Percentiles rank a stretch among this genome's conserved stretches.
Conservation (phyloP, 2,888 invertebrate species). For the Limnephilus auricula region DNA sequence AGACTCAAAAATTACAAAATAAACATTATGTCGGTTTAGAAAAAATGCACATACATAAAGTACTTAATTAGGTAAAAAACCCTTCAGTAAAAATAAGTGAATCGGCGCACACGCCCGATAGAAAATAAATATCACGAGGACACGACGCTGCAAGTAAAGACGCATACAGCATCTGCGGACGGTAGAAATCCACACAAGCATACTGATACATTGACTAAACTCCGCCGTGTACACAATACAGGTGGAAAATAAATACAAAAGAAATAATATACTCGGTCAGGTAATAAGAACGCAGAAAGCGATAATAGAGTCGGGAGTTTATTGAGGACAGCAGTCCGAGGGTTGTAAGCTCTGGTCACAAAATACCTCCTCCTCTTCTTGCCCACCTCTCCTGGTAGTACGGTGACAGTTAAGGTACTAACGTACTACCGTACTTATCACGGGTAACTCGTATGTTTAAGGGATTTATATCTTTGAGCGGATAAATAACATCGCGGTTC, state of each 20-base stretch:
- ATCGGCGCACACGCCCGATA: conserved; percentile 49
- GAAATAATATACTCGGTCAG: conserved; percentile 63
- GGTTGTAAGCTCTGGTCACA: conserved; percentile 53
- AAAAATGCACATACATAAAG: not conserved
- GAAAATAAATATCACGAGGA: conserved; percentile 45
- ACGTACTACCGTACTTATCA: conserved; percentile 62
- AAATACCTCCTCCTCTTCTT: conserved; percentile 47
- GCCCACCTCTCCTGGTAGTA: conserved; percentile 54
- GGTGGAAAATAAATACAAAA: conserved; percentile 63
- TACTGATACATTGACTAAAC: conserved; percentile 56
- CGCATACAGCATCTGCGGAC: conserved; percentile 50
- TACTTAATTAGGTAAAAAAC: not conserved
- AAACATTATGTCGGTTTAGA: not conserved
- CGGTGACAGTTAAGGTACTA: conserved; percentile 62
- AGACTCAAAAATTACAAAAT: no score
- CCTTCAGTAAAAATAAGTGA: not conserved
- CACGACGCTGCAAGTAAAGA: conserved; percentile 59
- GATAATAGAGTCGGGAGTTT: conserved; percentile 66
- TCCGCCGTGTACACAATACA: conserved; percentile 50
- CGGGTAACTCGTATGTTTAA: conserved; percentile 59
- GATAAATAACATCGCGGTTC: conserved; percentile 57
- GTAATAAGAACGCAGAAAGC: conserved; percentile 66
- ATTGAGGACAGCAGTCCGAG: conserved; percentile 59
- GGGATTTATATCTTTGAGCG: conserved; percentile 60
- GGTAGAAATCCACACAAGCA: conserved; percentile 38